Evolutionary conservation across 2,113 vertebrate genomes (phyloP).

Genomic region (Ammodytes marinus): DNA sequence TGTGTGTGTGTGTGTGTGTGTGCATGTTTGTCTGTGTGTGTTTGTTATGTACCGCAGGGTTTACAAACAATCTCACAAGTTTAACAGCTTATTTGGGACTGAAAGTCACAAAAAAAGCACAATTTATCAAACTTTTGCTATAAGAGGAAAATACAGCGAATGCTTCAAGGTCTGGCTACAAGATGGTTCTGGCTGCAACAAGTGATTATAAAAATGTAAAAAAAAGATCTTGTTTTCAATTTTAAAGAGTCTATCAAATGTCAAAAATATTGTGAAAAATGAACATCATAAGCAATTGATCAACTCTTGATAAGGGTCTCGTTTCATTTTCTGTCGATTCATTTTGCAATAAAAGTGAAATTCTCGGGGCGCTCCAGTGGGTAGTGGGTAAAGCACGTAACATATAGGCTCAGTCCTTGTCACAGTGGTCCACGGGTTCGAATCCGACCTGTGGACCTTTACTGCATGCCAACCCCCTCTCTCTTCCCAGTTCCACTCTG

Average conservation of each 20-base stretch:
- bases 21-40: constrained; percentile 33
- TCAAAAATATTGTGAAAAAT: neutral
- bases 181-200: neutral
- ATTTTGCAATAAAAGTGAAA: neutral
- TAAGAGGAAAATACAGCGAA: neutral
- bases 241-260: neutral
- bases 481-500: too few species aligned
- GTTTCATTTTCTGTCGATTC: neutral
- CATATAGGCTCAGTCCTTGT: too few species aligned
- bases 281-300: neutral
- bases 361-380: neutral
- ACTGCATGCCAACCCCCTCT: too few species aligned
- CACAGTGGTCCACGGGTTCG: too few species aligned
- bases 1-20: constrained; percentile 37
- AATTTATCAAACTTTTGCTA: neutral
- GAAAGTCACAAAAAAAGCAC: neutral
- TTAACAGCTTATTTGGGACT: constrained; percentile 6
- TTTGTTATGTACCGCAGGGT: neutral
- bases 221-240: neutral
- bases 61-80: constrained; percentile 10
- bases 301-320: neutral
- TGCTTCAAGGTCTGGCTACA: neutral
- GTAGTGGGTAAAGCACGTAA: too few species aligned
- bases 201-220: neutral
- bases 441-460: too few species aligned